phyloP scores from a whole-genome alignment of 2,888 invertebrate genomes.

The Osmoderma eremita region DNA sequence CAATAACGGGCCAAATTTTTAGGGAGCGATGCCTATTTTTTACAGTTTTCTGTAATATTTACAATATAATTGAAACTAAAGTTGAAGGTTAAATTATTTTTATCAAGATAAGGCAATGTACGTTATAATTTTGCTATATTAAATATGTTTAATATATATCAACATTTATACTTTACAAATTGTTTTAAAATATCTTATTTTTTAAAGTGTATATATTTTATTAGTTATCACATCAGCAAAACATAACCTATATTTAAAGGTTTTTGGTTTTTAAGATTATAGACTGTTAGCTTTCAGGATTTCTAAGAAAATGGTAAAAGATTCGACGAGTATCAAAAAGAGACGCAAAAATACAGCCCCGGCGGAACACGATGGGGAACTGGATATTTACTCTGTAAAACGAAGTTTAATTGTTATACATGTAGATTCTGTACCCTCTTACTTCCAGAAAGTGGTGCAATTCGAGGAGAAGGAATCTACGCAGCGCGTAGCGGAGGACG shows the following conservation, averaged over 20 bases:
- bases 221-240: too few relatives aligned
- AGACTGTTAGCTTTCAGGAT: constrained; percentile 9
- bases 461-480: constrained; percentile 81
- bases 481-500: constrained; percentile 72
- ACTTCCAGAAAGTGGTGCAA: constrained; percentile 71
- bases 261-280: not conserved
- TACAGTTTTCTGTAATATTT: too few relatives aligned
- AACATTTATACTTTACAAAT: too few relatives aligned
- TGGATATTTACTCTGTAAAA: constrained; percentile 71
- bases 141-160: too few relatives aligned
- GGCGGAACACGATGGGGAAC: constrained; percentile 64
- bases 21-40: too few relatives aligned
- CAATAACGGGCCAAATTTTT: too few relatives aligned
- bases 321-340: constrained; percentile 64
- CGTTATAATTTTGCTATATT: too few relatives aligned
- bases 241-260: not conserved
- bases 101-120: too few relatives aligned
- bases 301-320: constrained; percentile 57
- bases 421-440: constrained; percentile 1
- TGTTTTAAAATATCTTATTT: too few relatives aligned
- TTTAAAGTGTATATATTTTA: too few relatives aligned
- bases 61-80: too few relatives aligned
- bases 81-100: too few relatives aligned
- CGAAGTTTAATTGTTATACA: not conserved
- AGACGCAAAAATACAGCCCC: constrained; percentile 66